Evolutionary conservation across 2,888 invertebrate genomes (phyloP), one percentile per base, ranked within the genome.

Genomic region (Altica lythri): DNA sequence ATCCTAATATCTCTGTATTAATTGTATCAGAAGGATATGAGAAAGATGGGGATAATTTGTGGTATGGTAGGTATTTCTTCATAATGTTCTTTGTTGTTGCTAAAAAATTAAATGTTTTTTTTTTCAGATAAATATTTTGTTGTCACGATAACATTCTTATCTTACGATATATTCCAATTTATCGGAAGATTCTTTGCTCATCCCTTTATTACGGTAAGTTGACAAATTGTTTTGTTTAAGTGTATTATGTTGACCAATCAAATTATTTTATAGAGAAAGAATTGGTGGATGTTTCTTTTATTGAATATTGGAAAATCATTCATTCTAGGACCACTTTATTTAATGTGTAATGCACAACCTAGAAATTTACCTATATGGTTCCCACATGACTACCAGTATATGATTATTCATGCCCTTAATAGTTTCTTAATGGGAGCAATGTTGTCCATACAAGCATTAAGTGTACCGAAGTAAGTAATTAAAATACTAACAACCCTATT

Each of bases 351-450:
- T 29, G 67, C 65, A 6, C 46, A 57, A 29, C 66, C 67, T 4
- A 57, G 67, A 40, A 32, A 51, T 54, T 55, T 68, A n/a, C 61
- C 64, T 4, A 65, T 68, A 8, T 35, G 63, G 9, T 63, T 68
- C 38, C 60, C 56, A 2, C 63, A 66, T 45, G 68, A 68, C 29
- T 68, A 66, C 59, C 60, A 68, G 40, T 68, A 64, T 17, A 60
- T 58, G 19, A 40, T 60, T 19, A 60, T 64, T n/a, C 37, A 61
- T 9, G 2, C 42, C 30, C 1, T 27, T 43, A 2, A 60, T 53
- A 30, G 27, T n/a, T 16, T 55, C 18, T 22, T 18, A 9, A n/a
- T 25, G 8, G 16, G 37, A 13, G n/a, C 30, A 2, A 10, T 53
- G 3, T 2, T 34, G 12, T 27, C 17, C 1, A 22, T n/a, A n/a